These are phyloP conservation scores for Hipparchia semele DNA, from an alignment of 2,888 invertebrate species.

Conservation along the genomic window DNA sequence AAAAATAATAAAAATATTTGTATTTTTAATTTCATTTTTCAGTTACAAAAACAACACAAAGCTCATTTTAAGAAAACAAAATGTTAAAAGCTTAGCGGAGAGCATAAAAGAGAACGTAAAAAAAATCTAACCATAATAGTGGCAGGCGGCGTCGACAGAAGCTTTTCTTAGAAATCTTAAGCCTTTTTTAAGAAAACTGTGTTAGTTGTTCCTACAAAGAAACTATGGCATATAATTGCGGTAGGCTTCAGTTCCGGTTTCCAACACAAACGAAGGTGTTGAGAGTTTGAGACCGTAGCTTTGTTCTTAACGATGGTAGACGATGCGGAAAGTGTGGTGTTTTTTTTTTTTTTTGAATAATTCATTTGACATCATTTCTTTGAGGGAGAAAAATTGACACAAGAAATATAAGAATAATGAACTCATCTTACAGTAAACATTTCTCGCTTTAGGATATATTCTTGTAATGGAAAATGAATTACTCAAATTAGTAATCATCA, in stretches of 20 bases:
- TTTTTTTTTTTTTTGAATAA: slow-evolving; percentile 22
- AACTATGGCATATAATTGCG: slow-evolving; percentile 10
- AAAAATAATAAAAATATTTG: too few species aligned
- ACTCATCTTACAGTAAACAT: background rate
- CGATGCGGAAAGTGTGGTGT: slow-evolving; percentile 14
- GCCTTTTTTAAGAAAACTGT: slow-evolving; percentile 11
- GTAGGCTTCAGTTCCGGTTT: slow-evolving; percentile 4
- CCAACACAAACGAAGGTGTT: slow-evolving; percentile 21
- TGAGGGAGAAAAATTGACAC: background rate
- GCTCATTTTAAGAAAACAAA: background rate
- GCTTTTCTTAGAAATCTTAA: background rate
- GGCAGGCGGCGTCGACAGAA: background rate
- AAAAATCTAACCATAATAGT: background rate
- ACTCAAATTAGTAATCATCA: too few species aligned
- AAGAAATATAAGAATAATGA: background rate
- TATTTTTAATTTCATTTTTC: too few species aligned
- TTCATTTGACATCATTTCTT: slow-evolving; percentile 19
- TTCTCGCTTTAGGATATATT: background rate
- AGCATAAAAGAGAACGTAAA: background rate
- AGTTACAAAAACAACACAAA: too few species aligned
- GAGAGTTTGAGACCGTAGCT: slow-evolving; percentile 20
- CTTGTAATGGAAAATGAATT: background rate
- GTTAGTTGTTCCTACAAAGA: slow-evolving; percentile 10
- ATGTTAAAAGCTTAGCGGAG: background rate
- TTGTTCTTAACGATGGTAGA: slow-evolving; percentile 15